These are phyloP conservation scores for Eremobia ochroleuca DNA, from an alignment of 2,888 invertebrate genomes.

Conservation along the genomic window DNA sequence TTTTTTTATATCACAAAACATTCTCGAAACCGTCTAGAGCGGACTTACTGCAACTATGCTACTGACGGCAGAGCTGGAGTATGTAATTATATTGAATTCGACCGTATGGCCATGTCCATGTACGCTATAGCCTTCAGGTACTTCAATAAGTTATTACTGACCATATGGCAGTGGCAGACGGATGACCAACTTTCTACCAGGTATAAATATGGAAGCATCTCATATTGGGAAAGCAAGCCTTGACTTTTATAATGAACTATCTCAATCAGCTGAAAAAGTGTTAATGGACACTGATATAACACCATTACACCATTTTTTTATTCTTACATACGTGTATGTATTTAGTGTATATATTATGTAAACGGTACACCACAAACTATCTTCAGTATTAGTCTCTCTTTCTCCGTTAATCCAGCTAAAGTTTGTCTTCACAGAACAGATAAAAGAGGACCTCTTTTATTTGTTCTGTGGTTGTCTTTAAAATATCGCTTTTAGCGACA, in stretches of 20 bases:
- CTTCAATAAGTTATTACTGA: slow-evolving; percentile 66
- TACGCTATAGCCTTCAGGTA: slow-evolving; percentile 63
- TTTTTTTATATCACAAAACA: no score
- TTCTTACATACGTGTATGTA: neutral
- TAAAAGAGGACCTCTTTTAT: no score
- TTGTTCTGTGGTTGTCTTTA: no score
- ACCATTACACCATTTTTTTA: neutral
- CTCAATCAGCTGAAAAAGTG: slow-evolving; percentile 27
- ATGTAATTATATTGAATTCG: slow-evolving; percentile 63
- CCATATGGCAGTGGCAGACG: slow-evolving; percentile 71
- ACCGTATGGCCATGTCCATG: slow-evolving; percentile 63
- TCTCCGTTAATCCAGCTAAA: neutral
- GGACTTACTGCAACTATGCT: no score
- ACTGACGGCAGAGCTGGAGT: no score
- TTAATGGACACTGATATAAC: slow-evolving; percentile 22
- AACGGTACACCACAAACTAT: neutral
- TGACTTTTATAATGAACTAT: slow-evolving; percentile 37
- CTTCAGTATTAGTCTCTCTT: no score
- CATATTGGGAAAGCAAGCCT: slow-evolving; percentile 29
- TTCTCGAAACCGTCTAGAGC: no score
- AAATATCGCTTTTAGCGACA: neutral
- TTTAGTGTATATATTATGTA: neutral
- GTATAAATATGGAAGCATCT: slow-evolving; percentile 54
- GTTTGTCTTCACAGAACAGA: no score
- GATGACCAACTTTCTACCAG: slow-evolving; percentile 71